These are phyloP conservation scores for Microtus ochrogaster DNA, from an alignment of 2,113 vertebrate species.

Conservation along the genomic window DNA sequence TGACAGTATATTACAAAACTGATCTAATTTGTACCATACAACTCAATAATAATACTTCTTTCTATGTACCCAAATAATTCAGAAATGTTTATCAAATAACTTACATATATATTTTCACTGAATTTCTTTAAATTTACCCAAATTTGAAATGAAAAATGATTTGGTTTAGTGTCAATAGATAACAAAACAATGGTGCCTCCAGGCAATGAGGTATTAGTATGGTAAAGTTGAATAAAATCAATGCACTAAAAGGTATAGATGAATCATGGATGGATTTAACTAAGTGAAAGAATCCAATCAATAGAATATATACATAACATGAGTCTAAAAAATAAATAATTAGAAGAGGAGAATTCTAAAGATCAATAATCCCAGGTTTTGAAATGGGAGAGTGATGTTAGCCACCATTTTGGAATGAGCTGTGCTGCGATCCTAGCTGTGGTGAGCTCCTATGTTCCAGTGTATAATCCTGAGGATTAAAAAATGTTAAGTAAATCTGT, in stretches of 20 bases:
- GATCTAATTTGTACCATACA: background rate
- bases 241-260: no score
- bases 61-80: background rate
- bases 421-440: no score
- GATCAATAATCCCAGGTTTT: background rate
- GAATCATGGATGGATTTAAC: background rate
- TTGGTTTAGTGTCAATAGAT: background rate
- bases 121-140: background rate
- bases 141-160: background rate
- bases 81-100: background rate
- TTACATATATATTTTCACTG: background rate
- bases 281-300: background rate
- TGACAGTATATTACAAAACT: background rate
- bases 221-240: background rate
- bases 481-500: no score
- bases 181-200: background rate
- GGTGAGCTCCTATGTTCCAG: no score
- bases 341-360: background rate
- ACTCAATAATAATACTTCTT: rapidly evolving
- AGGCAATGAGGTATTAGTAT: background rate
- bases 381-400: background rate
- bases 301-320: no score
- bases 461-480: no score
- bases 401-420: no score
- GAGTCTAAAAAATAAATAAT: background rate